phyloP scores from a whole-genome alignment of 2,113 vertebrate genomes.

The Hyperopisus bebe region DNA sequence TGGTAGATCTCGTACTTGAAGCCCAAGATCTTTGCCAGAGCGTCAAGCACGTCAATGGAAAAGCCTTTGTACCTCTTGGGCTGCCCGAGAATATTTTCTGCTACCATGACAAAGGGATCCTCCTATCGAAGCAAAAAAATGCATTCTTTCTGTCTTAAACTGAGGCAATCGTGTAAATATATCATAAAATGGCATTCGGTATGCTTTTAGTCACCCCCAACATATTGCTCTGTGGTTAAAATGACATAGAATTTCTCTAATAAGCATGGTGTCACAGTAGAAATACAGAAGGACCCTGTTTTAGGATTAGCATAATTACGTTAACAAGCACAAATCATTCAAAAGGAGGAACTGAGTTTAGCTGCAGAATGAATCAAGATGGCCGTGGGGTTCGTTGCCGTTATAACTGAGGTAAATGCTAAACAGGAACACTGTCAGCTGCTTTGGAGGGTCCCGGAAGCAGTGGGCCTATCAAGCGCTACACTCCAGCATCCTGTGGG shows the following conservation, averaged over 20 bases:
- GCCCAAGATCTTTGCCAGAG: constrained; percentile 84
- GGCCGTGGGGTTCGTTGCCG: background rate
- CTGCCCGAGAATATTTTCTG: constrained; percentile 95
- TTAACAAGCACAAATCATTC: background rate
- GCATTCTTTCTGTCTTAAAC: background rate
- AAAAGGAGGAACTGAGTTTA: background rate
- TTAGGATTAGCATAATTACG: background rate
- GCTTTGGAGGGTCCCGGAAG: background rate
- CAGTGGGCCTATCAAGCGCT: background rate
- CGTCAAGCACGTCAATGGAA: constrained; percentile 92
- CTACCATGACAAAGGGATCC: constrained; percentile 98
- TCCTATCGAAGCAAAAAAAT: constrained; percentile 60
- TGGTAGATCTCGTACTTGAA: constrained; percentile 98
- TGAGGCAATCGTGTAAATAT: background rate
- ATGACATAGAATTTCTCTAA: background rate
- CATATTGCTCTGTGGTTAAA: background rate
- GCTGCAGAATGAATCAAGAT: background rate
- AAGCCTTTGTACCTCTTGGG: constrained; percentile 96
- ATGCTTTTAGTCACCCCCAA: background rate
- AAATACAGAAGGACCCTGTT: background rate
- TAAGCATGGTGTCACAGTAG: background rate
- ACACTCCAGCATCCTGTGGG: no score
- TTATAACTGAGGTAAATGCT: background rate
- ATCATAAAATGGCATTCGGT: background rate
- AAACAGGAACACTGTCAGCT: background rate